These are phyloP conservation scores for Microtus oregoni DNA, from an alignment of 2,113 vertebrate species.

Conservation along the genomic window DNA sequence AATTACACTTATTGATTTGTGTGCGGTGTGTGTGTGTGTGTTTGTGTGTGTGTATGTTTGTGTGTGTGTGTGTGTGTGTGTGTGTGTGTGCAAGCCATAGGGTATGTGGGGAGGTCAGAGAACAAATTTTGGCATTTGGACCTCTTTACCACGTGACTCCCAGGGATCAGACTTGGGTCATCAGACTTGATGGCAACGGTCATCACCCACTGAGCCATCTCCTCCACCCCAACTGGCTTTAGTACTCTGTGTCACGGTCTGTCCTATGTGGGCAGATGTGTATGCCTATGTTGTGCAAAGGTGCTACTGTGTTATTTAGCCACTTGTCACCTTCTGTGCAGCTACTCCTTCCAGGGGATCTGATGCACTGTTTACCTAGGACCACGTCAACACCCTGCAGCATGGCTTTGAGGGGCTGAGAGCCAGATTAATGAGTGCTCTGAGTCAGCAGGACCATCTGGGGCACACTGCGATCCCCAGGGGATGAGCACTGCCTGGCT, in stretches of 20 bases:
- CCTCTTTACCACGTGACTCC: neutral
- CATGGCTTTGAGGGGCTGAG: neutral
- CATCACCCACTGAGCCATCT: neutral
- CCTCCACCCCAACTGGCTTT: neutral
- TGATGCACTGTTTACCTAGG: fast-evolving
- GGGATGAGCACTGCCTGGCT: neutral
- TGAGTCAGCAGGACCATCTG: neutral
- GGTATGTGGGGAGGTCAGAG: neutral
- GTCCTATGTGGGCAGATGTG: neutral
- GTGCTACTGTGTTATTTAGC: fast-evolving
- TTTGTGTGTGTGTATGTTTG: no score
- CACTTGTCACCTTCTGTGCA: neutral
- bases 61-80: neutral
- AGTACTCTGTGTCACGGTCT: fast-evolving
- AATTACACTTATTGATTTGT: neutral
- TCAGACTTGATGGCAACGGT: neutral
- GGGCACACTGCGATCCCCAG: neutral
- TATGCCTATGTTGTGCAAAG: no score
- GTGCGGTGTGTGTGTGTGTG: neutral
- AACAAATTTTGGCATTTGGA: neutral
- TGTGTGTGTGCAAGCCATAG: neutral
- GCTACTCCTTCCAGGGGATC: neutral
- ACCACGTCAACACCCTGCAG: neutral
- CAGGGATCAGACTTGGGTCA: neutral
- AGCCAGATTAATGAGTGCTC: neutral